Base-by-base conservation (phyloP, 2,888 invertebrate genomes). In the Drosophila parthenogenetica region DNA sequence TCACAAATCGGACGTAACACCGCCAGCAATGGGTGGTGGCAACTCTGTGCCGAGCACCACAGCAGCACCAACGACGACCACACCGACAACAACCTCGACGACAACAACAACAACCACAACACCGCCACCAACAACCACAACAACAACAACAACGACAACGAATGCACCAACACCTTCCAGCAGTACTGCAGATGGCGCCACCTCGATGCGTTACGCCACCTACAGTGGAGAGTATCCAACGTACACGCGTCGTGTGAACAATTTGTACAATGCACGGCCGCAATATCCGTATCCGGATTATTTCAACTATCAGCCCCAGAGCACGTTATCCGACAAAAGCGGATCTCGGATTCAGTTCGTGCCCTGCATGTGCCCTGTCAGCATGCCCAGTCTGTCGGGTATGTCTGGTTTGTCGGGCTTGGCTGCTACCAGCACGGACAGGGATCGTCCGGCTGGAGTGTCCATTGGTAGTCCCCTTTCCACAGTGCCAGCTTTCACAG, bases 231-330 rank as follows among this genome's bases (percentile, higher is more conserved):
- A 86, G 5, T 89, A 84, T 69, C 91, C 91, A 2, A 81, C 90
- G 0, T 92, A 90, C 58, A 90, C 84, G 32, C 83, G 92, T 10
- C 89, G 91, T 8, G 80, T 85, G 22, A 90, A 80, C 60, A 87
- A 81, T 37, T 73, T 83, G 14, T 90, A 87, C 37, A 88, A 83
- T 60, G 87, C 86, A 46, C 86, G 91, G 10, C 91, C 91, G 0
- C 79, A 84, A 42, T 92, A 91, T 73, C 92, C 92, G 4, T 91
- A 91, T 73, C 92, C 92, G 8, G 92, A 92, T 13, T 91, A 91
- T 58, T 87, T 90, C 1, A 63, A 79, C 25, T 81, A 86, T 48
- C 91, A 90, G 70, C 74, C 80, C 39, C 58, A 67, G 25, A 59
- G 17, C 13, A 39, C 49, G 25, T 2, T 74, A 37, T 3, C 65